Base-by-base conservation (phyloP, 2,113 vertebrate genomes). In the Pandion haliaetus region DNA sequence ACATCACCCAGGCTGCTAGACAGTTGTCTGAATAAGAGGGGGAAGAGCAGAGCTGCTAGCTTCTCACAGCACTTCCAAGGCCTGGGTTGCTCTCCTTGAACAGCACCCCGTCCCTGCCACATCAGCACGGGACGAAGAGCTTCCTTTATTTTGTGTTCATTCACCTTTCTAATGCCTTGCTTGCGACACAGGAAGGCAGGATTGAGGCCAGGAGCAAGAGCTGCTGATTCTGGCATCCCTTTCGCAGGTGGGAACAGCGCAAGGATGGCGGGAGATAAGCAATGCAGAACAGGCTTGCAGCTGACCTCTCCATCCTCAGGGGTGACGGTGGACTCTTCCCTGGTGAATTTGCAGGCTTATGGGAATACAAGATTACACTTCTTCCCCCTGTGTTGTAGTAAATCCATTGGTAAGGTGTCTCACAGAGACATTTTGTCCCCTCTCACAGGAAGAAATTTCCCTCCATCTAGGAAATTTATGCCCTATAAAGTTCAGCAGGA, bases 401-500 rank as follows among this genome's bases (percentile, higher is more conserved):
- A 93, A 76, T 55, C 65, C 59, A 31, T 19, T 21, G 83, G 45
- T 78, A 84, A 93, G 52, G 21, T 74, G 83, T 84, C 59, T 91
- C 45, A 1, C 32, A 38, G 69, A 84, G 80, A 38, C 4, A 15
- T 81, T 93, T 82, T 86, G 44, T 83, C 90, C 32, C 38, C 26
- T 88, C 47, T 86, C 42, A 42, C 38, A 67, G 55, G 77, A 94
- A 71, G 77, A 95, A 29, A 74, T 71, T 87, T 93, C 38, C 57
- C 32, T 95, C 83, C 80, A 82, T 91, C 65, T n/a, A 91, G 69
- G 86, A 94, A 89, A 91, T 89, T 79, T 96, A 96, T 95, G 91
- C 89, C 52, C 73, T 93, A 83, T 87, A 95, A 97, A 97, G 96
- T 20, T 86, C 89, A 94, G 93, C 42, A 74, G 91, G 81, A 74